phyloP scores from a whole-genome alignment of 2,113 vertebrate genomes.

The Okapia johnstoni region DNA sequence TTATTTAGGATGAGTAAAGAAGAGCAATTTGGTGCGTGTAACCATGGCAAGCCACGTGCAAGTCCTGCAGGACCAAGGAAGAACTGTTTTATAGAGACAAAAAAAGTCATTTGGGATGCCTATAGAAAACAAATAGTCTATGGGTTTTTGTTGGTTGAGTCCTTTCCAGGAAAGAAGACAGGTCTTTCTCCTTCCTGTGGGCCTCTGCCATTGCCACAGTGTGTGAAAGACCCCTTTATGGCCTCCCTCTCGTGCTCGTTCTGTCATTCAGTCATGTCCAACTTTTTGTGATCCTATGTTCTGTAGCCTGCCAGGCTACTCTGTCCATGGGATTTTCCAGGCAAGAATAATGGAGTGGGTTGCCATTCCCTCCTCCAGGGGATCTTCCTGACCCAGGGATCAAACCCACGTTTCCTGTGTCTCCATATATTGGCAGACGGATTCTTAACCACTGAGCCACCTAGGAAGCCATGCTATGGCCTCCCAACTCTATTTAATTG shows the following conservation, averaged over 20 bases:
- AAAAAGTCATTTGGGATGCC: not conserved
- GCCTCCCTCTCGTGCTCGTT: not conserved
- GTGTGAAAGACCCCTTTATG: not conserved
- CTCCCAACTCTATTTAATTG: not conserved
- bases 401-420: not conserved
- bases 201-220: not conserved
- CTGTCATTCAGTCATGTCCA: not conserved
- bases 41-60: not conserved
- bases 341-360: not conserved
- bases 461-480: not conserved
- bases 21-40: not conserved
- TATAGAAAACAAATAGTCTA: not conserved
- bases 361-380: not conserved
- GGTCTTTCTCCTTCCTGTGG: not conserved
- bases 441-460: not conserved
- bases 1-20: not conserved
- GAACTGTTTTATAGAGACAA: not conserved
- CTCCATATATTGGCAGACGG: not conserved
- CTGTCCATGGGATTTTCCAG: not conserved
- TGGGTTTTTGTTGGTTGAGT: not conserved
- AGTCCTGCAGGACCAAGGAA: not conserved
- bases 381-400: not conserved
- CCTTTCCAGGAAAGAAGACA: not conserved
- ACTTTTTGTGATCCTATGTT: not conserved
- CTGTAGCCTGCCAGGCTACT: not conserved